These are phyloP conservation scores for Calephelis perditalis DNA, from an alignment of 2,888 invertebrate genomes.

Conservation along the genomic window DNA sequence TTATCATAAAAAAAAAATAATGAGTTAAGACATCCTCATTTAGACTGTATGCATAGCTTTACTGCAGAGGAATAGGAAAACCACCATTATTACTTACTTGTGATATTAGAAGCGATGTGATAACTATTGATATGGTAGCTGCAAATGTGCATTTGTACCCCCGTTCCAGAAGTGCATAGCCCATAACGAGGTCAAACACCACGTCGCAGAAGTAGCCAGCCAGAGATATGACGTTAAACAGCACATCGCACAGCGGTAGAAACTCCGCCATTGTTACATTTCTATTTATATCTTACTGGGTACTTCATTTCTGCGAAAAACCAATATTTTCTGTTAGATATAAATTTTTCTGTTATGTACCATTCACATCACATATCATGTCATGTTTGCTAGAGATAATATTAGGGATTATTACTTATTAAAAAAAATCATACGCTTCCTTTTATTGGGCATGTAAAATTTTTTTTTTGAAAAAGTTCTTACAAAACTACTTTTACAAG, in stretches of 20 bases:
- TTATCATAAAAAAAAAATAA: background rate
- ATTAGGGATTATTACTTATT: too few relatives aligned
- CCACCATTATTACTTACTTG: constrained; percentile 67
- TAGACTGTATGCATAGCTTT: background rate
- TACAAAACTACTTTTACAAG: too few relatives aligned
- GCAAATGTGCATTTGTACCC: constrained; percentile 81
- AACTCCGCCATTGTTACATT: constrained; percentile 83
- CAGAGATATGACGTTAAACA: constrained; percentile 93
- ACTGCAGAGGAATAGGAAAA: too few relatives aligned
- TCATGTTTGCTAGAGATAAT: too few relatives aligned
- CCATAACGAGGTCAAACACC: constrained; percentile 91
- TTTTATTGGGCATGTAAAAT: too few relatives aligned
- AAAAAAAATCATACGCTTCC: too few relatives aligned
- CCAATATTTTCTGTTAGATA: background rate
- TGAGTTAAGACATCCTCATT: background rate
- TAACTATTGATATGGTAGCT: constrained; percentile 83
- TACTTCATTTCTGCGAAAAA: constrained; percentile 26
- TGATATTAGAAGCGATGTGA: constrained; percentile 85
- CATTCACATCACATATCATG: too few relatives aligned
- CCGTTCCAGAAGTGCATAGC: constrained; percentile 87
- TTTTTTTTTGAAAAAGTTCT: too few relatives aligned
- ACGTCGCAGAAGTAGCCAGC: constrained; percentile 95
- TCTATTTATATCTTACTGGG: constrained; percentile 24
- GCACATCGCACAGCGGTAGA: constrained; percentile 92
- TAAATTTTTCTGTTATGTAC: too few relatives aligned